These are phyloP conservation scores for Steinernema feltiae DNA, from an alignment of 1,140 invertebrate species.

Conservation along the genomic window DNA sequence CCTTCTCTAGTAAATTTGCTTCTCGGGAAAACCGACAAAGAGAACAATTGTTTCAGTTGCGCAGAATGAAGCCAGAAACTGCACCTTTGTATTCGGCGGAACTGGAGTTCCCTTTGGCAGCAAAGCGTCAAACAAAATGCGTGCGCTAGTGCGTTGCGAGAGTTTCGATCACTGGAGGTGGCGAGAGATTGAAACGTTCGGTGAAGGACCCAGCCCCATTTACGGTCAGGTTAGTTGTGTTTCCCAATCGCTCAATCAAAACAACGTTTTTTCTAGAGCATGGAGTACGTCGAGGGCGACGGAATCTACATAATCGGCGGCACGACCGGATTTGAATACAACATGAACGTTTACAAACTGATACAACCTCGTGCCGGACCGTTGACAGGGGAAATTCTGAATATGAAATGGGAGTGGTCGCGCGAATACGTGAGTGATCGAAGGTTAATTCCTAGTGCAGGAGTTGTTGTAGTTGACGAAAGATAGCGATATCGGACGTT, in stretches of 20 bases:
- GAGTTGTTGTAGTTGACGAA: too few relatives aligned
- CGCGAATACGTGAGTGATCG: neutral
- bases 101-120: slow-evolving; percentile 2
- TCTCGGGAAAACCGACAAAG: neutral
- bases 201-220: neutral
- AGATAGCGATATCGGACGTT: neutral
- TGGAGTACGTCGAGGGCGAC: neutral
- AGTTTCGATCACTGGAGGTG: neutral
- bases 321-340: neutral
- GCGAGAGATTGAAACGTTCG: neutral
- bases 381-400: neutral
- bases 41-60: neutral
- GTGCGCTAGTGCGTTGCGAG: neutral
- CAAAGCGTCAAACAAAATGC: neutral
- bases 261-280: neutral
- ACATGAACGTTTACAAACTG: neutral
- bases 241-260: neutral
- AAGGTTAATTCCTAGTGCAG: too few relatives aligned
- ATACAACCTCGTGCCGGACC: neutral
- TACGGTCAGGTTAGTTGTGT: slow-evolving; percentile 7
- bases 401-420: neutral
- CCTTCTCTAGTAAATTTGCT: slow-evolving; percentile 2
- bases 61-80: neutral
- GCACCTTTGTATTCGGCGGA: slow-evolving; percentile 10
- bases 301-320: neutral